Percentiles rank a stretch among this genome's conserved stretches.
Conservation (phyloP, 1,140 invertebrate species). For the Coelopa frigida region DNA sequence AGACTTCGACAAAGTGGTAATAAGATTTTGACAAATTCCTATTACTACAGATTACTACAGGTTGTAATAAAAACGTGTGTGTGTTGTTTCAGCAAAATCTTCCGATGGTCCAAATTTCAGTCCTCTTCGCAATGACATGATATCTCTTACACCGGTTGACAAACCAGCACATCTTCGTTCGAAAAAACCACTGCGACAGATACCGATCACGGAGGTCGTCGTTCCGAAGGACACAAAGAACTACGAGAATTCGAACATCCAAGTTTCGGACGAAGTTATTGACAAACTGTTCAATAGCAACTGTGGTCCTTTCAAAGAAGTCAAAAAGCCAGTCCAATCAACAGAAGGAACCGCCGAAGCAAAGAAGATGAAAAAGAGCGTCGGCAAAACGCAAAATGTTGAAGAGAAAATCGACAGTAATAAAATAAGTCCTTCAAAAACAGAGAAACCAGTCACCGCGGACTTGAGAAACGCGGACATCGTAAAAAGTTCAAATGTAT, state of each 20-base stretch:
- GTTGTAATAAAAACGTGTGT: not conserved
- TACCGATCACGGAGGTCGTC: constrained; percentile 50
- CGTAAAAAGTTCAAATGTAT: not conserved
- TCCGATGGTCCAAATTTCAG: constrained; percentile 39
- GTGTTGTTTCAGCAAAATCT: constrained; percentile 19
- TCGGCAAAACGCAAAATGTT: not conserved
- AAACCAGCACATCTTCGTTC: constrained; percentile 58
- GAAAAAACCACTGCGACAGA: constrained; percentile 51
- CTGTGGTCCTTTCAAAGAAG: constrained; percentile 30
- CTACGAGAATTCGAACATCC: constrained; percentile 26
- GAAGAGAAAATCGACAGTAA: not conserved
- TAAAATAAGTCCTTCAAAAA: not conserved
- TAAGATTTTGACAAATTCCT: not conserved
- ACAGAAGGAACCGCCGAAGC: not conserved
- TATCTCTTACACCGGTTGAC: constrained; percentile 51
- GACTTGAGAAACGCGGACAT: not conserved
- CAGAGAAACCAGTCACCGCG: not conserved
- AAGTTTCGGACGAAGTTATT: constrained; percentile 38
- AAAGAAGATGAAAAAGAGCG: not conserved
- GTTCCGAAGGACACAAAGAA: constrained; percentile 25
- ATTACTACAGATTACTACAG: constrained; percentile 17
- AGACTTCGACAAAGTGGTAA: constrained; percentile 25
- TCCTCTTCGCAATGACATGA: constrained; percentile 45
- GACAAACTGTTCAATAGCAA: constrained; percentile 41
- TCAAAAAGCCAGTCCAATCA: constrained; percentile 21